Evolutionary conservation across 2,797 vertebrate genomes (phyloP), one percentile per base, ranked within the genome.

Genomic region (Cephalopachus bancanus): DNA sequence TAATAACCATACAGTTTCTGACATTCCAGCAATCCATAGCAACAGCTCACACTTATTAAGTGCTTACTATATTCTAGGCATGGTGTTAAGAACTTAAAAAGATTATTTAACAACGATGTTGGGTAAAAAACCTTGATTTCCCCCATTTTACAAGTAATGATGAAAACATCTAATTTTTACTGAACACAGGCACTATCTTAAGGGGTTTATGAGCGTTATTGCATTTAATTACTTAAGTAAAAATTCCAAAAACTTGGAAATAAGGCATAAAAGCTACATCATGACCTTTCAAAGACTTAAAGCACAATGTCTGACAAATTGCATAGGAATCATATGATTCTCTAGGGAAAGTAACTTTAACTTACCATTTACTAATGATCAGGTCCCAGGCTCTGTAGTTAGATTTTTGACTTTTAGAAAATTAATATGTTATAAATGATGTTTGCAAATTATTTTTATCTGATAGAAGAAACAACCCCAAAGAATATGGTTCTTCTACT

Each of bases 181-280:
- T 74, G 16, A 84, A 78, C 22, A 55, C 24, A 78, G 60, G 22
- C 14, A 62, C 49, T n/a, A 80, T 83, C 75, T 33, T 65, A 76
- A 94, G 7, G 84, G 19, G 7, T 71, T 84, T 71, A 59, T 22
- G 4, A 79, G 14, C n/a, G 33, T 76, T 64, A n/a, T 11, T 92
- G 37, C 16, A 93, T 80, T 64, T 79, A 89, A 93, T 33, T 0
- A 51, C 80, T 65, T 83, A 86, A 87, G 26, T 22, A 87, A 83
- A 96, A 74, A 80, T 53, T 80, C 22, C 20, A 76, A 72, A 88
- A 94, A 72, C 1, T 72, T 92, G 44, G 30, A 95, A 55, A 44
- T 59, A 75, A 81, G 30, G 30, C 30, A 91, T 80, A 96, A 92
- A 24, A 17, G 53, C 37, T 57, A 64, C 14, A 62, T 15, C 10